These are phyloP conservation scores for Micronycteris hirsuta DNA, from an alignment of 2,113 vertebrate species.

Conservation along the genomic window DNA sequence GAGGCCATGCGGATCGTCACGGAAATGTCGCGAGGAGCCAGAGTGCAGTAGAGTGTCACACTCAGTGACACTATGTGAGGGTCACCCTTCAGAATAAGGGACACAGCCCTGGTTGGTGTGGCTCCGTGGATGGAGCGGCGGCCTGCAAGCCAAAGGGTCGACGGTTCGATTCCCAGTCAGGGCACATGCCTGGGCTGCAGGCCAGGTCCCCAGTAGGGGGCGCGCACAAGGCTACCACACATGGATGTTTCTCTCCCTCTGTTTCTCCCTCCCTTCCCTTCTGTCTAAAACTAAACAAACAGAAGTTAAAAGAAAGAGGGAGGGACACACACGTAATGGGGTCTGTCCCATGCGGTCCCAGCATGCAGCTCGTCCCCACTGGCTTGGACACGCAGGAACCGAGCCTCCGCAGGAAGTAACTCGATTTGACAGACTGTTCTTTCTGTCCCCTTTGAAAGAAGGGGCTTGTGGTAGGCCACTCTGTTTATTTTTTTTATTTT, in stretches of 20 bases:
- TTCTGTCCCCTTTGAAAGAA: not conserved
- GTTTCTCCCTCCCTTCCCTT: no score
- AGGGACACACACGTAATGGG: rapidly evolving
- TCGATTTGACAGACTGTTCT: not conserved
- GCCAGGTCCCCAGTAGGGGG: no score
- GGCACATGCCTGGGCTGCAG: no score
- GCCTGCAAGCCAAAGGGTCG: no score
- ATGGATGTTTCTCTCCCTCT: no score
- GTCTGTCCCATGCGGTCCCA: not conserved
- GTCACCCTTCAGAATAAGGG: not conserved
- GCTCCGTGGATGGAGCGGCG: no score
- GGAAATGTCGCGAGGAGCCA: not conserved
- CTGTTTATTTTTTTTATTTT: not conserved
- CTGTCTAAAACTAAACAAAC: no score
- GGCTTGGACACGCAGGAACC: not conserved
- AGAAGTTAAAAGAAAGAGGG: not conserved
- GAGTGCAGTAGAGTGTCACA: rapidly evolving
- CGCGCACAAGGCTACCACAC: no score
- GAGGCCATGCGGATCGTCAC: rapidly evolving
- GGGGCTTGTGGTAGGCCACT: not conserved
- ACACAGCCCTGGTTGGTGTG: no score
- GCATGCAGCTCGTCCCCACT: rapidly evolving
- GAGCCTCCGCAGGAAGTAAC: not conserved
- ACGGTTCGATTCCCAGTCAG: no score
- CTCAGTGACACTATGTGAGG: rapidly evolving